Percentiles rank a stretch among this genome's conserved stretches.
Conservation (phyloP, 2,797 vertebrate species). For the Acomys russatus region DNA sequence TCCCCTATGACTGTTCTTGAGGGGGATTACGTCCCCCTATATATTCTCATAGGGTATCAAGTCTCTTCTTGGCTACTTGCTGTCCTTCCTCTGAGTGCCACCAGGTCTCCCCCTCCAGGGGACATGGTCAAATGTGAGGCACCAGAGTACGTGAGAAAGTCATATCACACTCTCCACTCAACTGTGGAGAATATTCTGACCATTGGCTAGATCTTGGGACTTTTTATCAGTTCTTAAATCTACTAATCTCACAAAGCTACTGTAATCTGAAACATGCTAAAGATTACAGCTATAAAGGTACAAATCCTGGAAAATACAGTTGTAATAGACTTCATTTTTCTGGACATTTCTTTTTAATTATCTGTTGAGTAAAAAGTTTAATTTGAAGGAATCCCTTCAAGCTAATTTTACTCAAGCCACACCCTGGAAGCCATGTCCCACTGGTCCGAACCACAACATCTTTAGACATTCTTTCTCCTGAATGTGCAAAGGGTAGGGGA, state of each 20-base stretch:
- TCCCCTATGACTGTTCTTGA: no score
- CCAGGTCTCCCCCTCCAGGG: no score
- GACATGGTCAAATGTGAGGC: no score
- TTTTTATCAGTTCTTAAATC: not conserved
- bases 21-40: no score
- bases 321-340: not conserved
- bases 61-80: no score
- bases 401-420: not conserved
- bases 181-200: no score
- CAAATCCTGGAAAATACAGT: not conserved
- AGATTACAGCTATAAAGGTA: not conserved
- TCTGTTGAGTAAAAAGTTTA: slow-evolving; percentile 20
- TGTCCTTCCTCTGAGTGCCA: no score
- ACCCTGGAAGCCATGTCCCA: not conserved
- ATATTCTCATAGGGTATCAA: no score
- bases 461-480: not conserved
- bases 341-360: not conserved
- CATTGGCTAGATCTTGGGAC: no score
- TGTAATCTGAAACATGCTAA: not conserved
- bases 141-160: no score
- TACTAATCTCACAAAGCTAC: not conserved
- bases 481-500: not conserved
- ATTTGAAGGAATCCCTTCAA: slow-evolving; percentile 12
- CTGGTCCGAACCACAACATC: not conserved
- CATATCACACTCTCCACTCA: no score